Conservation (phyloP, 2,888 invertebrate species). For the Campaea margaritaria region DNA sequence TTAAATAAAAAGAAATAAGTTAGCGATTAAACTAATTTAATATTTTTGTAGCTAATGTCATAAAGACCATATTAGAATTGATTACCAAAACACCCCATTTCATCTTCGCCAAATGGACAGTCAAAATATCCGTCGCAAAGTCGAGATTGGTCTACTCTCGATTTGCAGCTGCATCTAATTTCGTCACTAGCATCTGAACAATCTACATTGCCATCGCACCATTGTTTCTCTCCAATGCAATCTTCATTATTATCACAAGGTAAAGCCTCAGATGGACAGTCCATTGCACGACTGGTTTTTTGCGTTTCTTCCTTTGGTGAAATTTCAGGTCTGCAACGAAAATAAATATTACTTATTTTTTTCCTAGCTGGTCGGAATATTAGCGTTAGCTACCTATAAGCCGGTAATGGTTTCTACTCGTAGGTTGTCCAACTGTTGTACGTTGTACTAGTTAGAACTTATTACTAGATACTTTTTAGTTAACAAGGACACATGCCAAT, state of each 20-base stretch:
- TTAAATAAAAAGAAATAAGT: neutral
- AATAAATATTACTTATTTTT: neutral
- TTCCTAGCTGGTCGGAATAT: no score
- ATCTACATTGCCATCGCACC: conserved; percentile 91
- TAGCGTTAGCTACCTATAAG: no score
- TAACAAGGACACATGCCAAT: no score
- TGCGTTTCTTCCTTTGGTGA: conserved; percentile 44
- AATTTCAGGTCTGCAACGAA: conserved; percentile 35
- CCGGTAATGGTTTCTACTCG: no score
- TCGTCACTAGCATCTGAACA: conserved; percentile 93
- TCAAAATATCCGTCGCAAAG: conserved; percentile 93
- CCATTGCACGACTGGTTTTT: conserved; percentile 51
- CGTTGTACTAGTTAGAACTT: no score
- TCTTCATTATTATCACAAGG: conserved; percentile 64
- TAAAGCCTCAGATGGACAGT: conserved; percentile 62
- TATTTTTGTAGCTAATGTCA: neutral
- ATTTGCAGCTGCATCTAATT: conserved; percentile 88
- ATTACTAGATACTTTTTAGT: no score
- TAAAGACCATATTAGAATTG: neutral
- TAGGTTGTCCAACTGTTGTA: no score
- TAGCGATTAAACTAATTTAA: neutral
- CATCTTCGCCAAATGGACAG: conserved; percentile 93
- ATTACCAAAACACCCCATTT: conserved; percentile 91
- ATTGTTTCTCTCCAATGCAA: conserved; percentile 84
- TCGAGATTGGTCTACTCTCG: conserved; percentile 87